Evolutionary conservation across 2,797 vertebrate species (phyloP), one percentile per base, ranked within the genome.

Genomic region (Xyrichtys novacula): DNA sequence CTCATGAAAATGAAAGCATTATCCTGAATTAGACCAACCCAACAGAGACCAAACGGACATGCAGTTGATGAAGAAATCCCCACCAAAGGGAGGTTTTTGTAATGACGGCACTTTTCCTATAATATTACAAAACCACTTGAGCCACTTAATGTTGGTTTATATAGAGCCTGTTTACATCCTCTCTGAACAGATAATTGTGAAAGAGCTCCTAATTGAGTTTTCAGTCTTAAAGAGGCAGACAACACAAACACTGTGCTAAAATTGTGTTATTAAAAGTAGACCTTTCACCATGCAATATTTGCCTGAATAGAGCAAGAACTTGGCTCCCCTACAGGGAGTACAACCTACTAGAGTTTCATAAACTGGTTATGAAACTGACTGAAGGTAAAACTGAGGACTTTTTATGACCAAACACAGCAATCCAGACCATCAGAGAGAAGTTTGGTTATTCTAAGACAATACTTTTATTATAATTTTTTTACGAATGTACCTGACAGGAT

Each of bases 1-100:
- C 65, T 80, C 53, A 19, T 10, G 32, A 66, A 82, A 74, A 62
- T 40, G 43, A 78, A 60, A 56, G 60, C 62, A 78, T 77, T 76
- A 83, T 70, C 62, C 65, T 42, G 32, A 14, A 63, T 52, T 54
- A 63, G 66, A 52, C 17, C 8, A 31, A 67, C 31, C 79, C 74
- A 23, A n/a, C 48, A 42, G 67, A 71, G 49, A 73, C 56, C 48
- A 44, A 50, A 65, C 38, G 23, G 22, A 25, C 15, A 62, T 43
- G 42, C 15, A 14, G 64, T 20, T 52, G 31, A 81, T 59, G 62
- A 72, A 64, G 6, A 32, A 32, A 29, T n/a, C 25, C 19, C 26
- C 48, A 11, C 23, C 22, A 25, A 25, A 25, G 25, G 16, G 11
- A 19, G 9, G 16, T 50, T 11, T n/a, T 19, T 56, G 54, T 62